A percentile compares a stretch with the other conserved stretches of the same genome.
Evolutionary conservation across 2,113 vertebrate genomes (phyloP).

Genomic region (Accipiter cooperii): DNA sequence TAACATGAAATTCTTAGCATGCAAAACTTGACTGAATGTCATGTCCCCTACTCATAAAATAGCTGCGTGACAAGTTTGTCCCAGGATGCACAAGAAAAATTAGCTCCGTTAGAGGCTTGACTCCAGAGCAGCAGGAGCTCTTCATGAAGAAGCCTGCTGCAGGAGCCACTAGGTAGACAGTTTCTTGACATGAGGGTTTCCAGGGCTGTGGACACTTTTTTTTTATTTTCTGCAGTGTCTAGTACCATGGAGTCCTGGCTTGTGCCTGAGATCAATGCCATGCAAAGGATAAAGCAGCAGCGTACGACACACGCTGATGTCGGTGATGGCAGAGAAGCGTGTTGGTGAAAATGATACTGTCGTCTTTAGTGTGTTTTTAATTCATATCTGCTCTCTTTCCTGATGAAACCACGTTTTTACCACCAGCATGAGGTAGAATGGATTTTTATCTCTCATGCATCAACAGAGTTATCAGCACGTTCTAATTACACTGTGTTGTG

Average conservation of each 20-base stretch:
- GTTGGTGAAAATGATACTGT: not conserved
- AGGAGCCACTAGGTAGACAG: not conserved
- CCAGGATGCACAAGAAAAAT: not conserved
- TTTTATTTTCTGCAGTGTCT: not conserved
- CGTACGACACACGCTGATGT: not conserved
- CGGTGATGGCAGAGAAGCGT: not conserved
- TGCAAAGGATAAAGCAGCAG: not conserved
- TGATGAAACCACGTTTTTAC: conserved; percentile 39
- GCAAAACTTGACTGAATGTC: conserved; percentile 30
- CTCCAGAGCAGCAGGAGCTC: not conserved
- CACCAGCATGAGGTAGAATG: conserved; percentile 45
- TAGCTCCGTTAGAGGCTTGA: not conserved
- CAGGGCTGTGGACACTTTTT: not conserved
- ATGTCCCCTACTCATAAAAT: not conserved
- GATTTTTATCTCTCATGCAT: conserved; percentile 58
- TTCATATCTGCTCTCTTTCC: conserved; percentile 32
- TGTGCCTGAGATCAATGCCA: not conserved
- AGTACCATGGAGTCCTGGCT: not conserved
- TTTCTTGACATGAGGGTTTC: not conserved
- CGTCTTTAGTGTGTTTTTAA: not conserved
- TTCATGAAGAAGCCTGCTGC: not conserved
- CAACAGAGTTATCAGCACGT: conserved; percentile 51
- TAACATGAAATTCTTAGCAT: conserved; percentile 55
- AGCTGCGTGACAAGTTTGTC: not conserved
- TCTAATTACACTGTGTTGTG: conserved; percentile 54